phyloP scores from a whole-genome alignment of 2,888 invertebrate species.

The Euplagia quadripunctaria region DNA sequence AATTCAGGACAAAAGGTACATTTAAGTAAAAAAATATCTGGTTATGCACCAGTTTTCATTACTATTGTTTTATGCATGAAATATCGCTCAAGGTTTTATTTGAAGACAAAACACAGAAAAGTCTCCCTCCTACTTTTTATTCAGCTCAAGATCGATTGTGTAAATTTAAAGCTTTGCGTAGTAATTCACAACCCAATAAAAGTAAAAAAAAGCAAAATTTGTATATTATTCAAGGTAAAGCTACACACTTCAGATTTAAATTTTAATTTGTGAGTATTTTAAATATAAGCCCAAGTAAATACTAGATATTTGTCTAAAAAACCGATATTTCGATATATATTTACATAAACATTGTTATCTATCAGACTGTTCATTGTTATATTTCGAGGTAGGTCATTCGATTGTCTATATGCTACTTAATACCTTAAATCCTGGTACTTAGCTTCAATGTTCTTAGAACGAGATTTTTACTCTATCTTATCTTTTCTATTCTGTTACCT shows the following conservation, averaged over 20 bases:
- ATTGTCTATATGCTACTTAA: no score
- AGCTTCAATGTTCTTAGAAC: no score
- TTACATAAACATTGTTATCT: neutral
- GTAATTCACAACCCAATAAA: neutral
- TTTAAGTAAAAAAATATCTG: constrained; percentile 1
- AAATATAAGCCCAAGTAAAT: neutral
- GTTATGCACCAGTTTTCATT: neutral
- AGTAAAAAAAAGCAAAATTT: neutral
- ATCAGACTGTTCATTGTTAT: no score
- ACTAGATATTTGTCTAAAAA: neutral
- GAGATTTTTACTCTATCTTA: no score
- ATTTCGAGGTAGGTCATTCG: no score
- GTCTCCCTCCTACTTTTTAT: neutral
- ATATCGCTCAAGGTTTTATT: neutral
- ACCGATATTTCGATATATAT: no score
- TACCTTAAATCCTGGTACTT: no score
- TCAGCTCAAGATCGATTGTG: neutral
- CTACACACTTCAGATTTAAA: neutral
- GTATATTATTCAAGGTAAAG: neutral
- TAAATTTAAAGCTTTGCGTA: neutral
- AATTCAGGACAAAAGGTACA: neutral
- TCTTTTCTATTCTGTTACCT: no score
- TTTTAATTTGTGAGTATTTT: neutral
- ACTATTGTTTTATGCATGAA: neutral
- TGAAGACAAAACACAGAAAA: neutral